Percentiles rank a stretch among this genome's conserved stretches.
Evolutionary conservation across 2,113 vertebrate genomes (phyloP).

Genomic region (Cnemophilus loriae): DNA sequence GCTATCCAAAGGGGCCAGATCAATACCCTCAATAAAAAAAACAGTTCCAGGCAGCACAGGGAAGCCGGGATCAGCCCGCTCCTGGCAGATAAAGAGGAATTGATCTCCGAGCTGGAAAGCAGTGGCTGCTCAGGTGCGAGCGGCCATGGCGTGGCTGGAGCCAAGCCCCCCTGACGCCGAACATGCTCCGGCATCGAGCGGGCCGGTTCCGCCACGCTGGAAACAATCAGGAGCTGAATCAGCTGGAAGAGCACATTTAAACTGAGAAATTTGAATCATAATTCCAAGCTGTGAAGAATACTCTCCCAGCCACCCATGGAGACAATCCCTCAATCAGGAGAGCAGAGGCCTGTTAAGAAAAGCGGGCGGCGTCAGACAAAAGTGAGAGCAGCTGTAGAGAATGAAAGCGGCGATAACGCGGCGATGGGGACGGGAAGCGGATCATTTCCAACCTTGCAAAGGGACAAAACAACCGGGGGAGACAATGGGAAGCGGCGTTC

Average conservation of each 20-base stretch:
- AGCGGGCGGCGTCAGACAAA: constrained; percentile 30
- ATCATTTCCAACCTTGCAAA: background rate
- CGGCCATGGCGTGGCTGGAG: accelerated
- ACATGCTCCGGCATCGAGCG: background rate
- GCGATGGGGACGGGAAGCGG: background rate
- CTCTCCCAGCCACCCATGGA: constrained; percentile 21
- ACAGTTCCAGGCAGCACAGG: background rate
- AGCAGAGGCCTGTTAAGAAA: constrained; percentile 41
- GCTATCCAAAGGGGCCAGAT: background rate
- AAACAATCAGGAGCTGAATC: constrained; percentile 46
- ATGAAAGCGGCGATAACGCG: background rate
- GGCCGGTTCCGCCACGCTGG: background rate
- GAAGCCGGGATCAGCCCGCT: background rate
- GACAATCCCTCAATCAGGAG: constrained; percentile 65
- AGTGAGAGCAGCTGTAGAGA: constrained; percentile 40
- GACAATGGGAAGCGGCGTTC: background rate
- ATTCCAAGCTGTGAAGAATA: constrained; percentile 43
- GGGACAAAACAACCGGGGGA: background rate
- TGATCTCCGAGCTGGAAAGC: background rate
- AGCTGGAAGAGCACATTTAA: constrained; percentile 33
- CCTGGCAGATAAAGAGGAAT: background rate
- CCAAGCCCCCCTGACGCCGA: background rate
- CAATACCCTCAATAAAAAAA: background rate
- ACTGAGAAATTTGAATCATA: constrained; percentile 53
- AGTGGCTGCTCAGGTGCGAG: background rate